Evolutionary conservation across 2,888 invertebrate species (phyloP).

Genomic region (Himalopsyche kuldschensis): DNA sequence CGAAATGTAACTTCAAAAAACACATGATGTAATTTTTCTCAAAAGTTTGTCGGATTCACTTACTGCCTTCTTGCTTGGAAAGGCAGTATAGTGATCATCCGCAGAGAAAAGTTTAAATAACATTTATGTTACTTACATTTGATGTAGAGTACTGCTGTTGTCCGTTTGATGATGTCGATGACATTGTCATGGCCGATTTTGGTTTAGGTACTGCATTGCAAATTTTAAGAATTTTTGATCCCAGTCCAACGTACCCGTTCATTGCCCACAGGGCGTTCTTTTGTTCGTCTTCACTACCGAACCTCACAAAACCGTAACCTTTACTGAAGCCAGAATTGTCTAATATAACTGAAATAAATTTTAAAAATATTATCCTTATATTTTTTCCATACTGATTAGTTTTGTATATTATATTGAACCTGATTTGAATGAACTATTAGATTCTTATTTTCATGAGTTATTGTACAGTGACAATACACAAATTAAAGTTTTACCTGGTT

Average conservation of each 20-base stretch:
- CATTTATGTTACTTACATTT: background rate
- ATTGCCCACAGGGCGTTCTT: constrained; percentile 89
- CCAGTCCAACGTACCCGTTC: constrained; percentile 90
- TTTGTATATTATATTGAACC: no score
- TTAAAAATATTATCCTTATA: background rate
- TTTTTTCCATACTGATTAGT: no score
- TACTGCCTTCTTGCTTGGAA: no score
- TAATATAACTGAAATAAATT: constrained; percentile 71
- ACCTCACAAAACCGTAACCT: constrained; percentile 94
- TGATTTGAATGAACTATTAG: no score
- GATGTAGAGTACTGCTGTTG: constrained; percentile 12
- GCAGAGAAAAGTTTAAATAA: no score
- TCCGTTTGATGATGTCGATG: background rate
- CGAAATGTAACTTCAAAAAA: no score
- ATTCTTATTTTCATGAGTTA: no score
- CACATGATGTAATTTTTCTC: no score
- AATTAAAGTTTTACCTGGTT: no score
- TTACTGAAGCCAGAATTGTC: constrained; percentile 89
- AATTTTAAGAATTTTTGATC: constrained; percentile 85
- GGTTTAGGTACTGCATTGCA: constrained; percentile 91
- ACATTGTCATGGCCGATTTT: constrained; percentile 55
- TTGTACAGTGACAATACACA: no score
- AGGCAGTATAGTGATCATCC: no score
- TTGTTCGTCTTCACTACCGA: constrained; percentile 92
- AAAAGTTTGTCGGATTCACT: no score